These are phyloP conservation scores for Hoplias malabaricus DNA, from an alignment of 2,113 vertebrate genomes.

Conservation along the genomic window DNA sequence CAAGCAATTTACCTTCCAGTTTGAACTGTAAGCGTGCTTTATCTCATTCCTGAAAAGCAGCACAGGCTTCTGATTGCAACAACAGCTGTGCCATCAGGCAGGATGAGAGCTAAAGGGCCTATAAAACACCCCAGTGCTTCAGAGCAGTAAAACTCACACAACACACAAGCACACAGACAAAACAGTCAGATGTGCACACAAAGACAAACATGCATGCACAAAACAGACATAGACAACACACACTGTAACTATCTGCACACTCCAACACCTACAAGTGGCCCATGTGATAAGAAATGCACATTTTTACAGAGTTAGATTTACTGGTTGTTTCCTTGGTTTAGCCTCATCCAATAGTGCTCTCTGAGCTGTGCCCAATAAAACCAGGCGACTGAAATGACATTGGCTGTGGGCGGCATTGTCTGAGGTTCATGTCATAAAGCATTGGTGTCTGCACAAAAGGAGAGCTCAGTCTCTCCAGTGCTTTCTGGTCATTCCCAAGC, in stretches of 20 bases:
- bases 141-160: slow-evolving; percentile 37
- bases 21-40: slow-evolving; percentile 7
- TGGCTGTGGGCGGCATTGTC: slow-evolving; percentile 55
- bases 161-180: neutral
- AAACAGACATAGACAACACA: slow-evolving; percentile 1
- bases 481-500: slow-evolving; percentile 37
- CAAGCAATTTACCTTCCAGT: neutral
- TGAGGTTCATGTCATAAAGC: slow-evolving; percentile 49
- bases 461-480: slow-evolving; percentile 29
- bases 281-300: slow-evolving; percentile 18
- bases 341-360: slow-evolving; percentile 19
- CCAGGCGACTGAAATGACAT: slow-evolving; percentile 45
- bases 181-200: neutral
- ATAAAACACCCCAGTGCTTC: slow-evolving; percentile 43
- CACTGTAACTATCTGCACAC: neutral
- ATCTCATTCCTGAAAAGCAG: slow-evolving; percentile 33
- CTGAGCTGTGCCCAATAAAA: slow-evolving; percentile 34
- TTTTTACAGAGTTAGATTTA: slow-evolving; percentile 1
- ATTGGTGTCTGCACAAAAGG: slow-evolving; percentile 47
- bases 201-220: slow-evolving; percentile 1
- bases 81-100: slow-evolving; percentile 43
- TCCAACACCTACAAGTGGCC: neutral
- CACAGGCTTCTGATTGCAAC: slow-evolving; percentile 33
- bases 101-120: slow-evolving; percentile 23
- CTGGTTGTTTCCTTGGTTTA: slow-evolving; percentile 13